A percentile compares a stretch with the other conserved stretches of the same genome.
These are phyloP conservation scores for Oceanites oceanicus DNA, from an alignment of 2,113 vertebrate species.

Conservation along the genomic window DNA sequence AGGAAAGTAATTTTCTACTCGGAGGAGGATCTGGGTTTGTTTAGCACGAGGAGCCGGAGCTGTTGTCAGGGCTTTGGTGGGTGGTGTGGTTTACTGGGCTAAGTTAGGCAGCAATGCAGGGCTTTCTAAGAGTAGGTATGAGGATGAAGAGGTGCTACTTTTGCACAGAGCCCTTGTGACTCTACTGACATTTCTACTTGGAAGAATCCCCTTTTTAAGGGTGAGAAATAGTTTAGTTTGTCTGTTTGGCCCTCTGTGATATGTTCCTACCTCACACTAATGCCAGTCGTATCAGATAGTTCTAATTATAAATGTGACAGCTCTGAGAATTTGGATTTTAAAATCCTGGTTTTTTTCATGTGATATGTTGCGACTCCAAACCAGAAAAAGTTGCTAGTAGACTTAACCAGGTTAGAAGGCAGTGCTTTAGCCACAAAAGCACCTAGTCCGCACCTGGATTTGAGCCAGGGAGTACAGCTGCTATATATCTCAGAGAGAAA, in stretches of 20 bases:
- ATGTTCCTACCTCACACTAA: constrained; percentile 51
- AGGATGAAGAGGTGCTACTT: constrained; percentile 45
- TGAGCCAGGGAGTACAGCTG: constrained; percentile 46
- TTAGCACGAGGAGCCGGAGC: neutral
- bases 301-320: constrained; percentile 54
- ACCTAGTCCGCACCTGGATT: constrained; percentile 29
- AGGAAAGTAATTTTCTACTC: neutral
- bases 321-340: constrained; percentile 48
- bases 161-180: constrained; percentile 60
- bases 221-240: constrained; percentile 66
- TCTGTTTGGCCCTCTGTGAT: constrained; percentile 53
- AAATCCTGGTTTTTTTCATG: neutral
- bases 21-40: neutral
- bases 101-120: neutral
- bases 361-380: neutral
- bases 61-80: neutral
- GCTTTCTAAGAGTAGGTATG: constrained; percentile 10
- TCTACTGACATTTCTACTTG: constrained; percentile 64
- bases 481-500: constrained; percentile 49
- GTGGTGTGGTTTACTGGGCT: neutral
- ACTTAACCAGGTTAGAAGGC: constrained; percentile 39
- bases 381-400: constrained; percentile 30
- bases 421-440: constrained; percentile 44
- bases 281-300: constrained; percentile 25
- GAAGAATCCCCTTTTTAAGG: constrained; percentile 62